phyloP scores from a whole-genome alignment of 2,113 vertebrate species.

The Engraulis encrasicolus region DNA sequence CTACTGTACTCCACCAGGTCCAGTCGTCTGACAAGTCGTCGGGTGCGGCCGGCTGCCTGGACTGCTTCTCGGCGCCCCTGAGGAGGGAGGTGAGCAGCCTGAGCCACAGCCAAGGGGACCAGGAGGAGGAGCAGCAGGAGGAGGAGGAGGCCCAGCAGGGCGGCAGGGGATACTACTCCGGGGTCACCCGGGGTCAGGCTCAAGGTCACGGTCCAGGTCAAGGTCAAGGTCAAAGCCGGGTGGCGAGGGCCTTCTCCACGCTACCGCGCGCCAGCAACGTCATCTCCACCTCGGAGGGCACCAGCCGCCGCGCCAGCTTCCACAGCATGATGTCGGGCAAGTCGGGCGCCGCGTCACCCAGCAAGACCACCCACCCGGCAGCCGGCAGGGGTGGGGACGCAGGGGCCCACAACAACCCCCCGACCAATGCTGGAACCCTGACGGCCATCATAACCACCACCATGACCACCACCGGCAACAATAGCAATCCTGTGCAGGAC shows the following conservation, averaged over 20 bases:
- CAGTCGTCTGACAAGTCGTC: slow-evolving; percentile 80
- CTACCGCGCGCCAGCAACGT: slow-evolving; percentile 90
- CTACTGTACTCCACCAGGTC: no score
- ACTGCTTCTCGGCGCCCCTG: slow-evolving; percentile 72
- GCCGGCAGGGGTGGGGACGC: slow-evolving; percentile 72
- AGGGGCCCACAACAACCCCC: slow-evolving; percentile 46
- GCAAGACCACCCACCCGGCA: no score
- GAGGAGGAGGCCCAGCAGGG: no score
- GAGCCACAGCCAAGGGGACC: no score
- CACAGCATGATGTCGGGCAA: slow-evolving; percentile 85
- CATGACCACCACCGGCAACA: neutral
- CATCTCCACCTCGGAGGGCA: slow-evolving; percentile 90
- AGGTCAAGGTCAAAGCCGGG: slow-evolving; percentile 61
- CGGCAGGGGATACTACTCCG: no score
- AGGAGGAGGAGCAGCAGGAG: slow-evolving; percentile 53
- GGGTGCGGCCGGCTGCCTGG: slow-evolving; percentile 80
- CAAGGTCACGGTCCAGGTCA: slow-evolving; percentile 1
- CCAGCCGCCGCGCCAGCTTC: slow-evolving; percentile 86
- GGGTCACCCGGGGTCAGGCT: no score
- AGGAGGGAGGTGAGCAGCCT: slow-evolving; percentile 81
- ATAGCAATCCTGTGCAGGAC: neutral
- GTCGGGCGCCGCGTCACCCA: slow-evolving; percentile 4
- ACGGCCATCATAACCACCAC: neutral
- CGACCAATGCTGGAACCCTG: neutral
- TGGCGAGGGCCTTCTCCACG: slow-evolving; percentile 62